Evolutionary conservation across 2,113 vertebrate species (phyloP).

Genomic region (Cromileptes altivelis): DNA sequence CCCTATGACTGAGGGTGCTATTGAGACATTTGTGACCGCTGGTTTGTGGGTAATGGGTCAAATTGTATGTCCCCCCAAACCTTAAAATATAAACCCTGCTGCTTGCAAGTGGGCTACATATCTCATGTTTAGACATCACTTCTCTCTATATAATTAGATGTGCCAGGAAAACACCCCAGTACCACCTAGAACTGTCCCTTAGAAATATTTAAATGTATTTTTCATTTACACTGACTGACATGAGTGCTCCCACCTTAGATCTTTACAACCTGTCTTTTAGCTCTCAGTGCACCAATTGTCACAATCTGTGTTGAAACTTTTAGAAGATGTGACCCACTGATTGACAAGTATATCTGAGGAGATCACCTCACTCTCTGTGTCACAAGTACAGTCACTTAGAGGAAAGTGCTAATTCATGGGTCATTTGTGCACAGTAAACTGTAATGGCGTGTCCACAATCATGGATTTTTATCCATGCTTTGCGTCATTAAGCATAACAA

Average conservation of each 20-base stretch:
- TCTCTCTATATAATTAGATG: neutral
- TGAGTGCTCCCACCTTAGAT: neutral
- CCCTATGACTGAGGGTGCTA: too few species aligned
- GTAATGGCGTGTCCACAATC: neutral
- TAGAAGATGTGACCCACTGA: neutral
- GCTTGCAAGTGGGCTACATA: too few species aligned
- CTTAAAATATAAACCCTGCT: neutral
- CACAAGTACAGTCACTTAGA: neutral
- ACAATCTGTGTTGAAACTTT: neutral
- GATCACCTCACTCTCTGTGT: neutral
- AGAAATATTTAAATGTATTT: too few species aligned
- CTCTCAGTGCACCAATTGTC: neutral
- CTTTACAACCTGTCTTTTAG: neutral
- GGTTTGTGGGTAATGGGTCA: neutral
- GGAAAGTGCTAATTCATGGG: neutral
- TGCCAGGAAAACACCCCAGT: neutral
- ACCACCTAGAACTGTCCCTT: neutral
- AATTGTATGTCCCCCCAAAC: neutral
- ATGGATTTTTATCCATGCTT: too few species aligned
- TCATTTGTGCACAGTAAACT: neutral
- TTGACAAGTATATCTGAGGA: neutral
- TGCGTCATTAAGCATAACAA: neutral
- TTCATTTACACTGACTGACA: neutral
- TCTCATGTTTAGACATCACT: neutral
- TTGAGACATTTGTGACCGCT: neutral